Evolutionary conservation across 1,140 invertebrate genomes (phyloP), one percentile per base, ranked within the genome.

Genomic region (Pseudobourletiella spinata): DNA sequence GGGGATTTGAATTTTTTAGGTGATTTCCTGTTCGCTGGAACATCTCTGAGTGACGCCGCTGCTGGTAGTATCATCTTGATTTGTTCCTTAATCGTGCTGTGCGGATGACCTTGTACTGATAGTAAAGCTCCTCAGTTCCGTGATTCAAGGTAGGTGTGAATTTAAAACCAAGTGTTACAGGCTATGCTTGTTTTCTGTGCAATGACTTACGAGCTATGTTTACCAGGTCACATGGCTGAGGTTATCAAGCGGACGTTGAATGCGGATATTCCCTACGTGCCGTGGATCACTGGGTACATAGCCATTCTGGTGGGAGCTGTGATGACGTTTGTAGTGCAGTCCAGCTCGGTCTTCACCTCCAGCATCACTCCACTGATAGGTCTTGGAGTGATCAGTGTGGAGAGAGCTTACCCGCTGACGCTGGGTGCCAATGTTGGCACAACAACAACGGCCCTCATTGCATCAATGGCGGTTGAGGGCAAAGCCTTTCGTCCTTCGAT

Each of bases 271-370:
- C 75, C 68, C 69, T 77, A 66, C 70, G 71, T 63, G 67, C 81
- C 59, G 74, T 82, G 46, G 73, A 44, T 76, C 0, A 76, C 74
- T 8, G 81, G 80, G 3, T 84, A 84, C 67, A 32, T 83, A 3
- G 80, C 82, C 24, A 80, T 84, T 66, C 54, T 81, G 2, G 71
- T 83, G 4, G 83, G 83, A 18, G 75, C 76, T 18, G 70, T 77
- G 0, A 71, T 84, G 39, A 84, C 83, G 14, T 77, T 84, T 46
- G 66, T 85, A 22, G 77, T 84, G 0, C 83, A 85, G 72, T 82
- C 80, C 43, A 80, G 78, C 61, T 82, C 81, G 16, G 79, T 85
- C n/a, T 84, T 84, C 71, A 84, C 83, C 0, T 84, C 83, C 11
- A 76, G 81, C 1, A 68, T 85, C 3, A 84, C 82, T 14, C 83